Evolutionary conservation across 2,113 vertebrate species (phyloP), one percentile per base, ranked within the genome.

Genomic region (Pterocles gutturalis): DNA sequence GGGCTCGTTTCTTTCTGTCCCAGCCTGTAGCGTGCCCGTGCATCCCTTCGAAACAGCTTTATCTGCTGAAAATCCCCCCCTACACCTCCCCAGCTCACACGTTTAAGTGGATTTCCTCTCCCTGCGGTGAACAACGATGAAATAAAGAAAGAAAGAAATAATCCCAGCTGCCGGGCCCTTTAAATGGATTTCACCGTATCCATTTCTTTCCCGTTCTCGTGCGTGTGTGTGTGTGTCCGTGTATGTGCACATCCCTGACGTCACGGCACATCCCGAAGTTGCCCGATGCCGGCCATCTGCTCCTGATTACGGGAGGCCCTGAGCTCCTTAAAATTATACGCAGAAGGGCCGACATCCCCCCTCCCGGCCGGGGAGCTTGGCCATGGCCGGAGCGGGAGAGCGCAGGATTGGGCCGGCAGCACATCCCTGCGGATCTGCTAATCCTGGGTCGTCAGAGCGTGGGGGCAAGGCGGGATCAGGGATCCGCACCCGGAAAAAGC

Each of bases 231-330:
- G 75, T 93, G 61, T 73, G 71, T 65, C 31, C 38, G 22, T 77
- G 83, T 54, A 14, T 84, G 75, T 51, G 95, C 72, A 86, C 72
- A 33, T 72, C 89, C 83, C 97, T 98, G 97, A 98, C 93, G 94
- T 98, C 97, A 97, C 2, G n/a, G 87, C 96, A 85, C 97, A 95
- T 97, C 96, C 97, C 33, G 80, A 96, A 97, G 95, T 97, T 97
- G 93, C 95, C 92, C 96, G 91, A 96, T 96, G 87, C 87, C 2
- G 57, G 95, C 97, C 97, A 97, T 97, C 97, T 98, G 97, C 94
- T 97, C 80, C 93, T 97, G 97, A 97, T 97, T 98, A 97, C 28
- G 31, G 92, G 92, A 96, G 93, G 94, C 96, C 93, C 96, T 96
- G 97, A 97, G 95, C 97, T 93, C 92, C 94, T 97, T 97, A 95